Conservation (phyloP, 2,888 invertebrate species). For the Polietes domitor region DNA sequence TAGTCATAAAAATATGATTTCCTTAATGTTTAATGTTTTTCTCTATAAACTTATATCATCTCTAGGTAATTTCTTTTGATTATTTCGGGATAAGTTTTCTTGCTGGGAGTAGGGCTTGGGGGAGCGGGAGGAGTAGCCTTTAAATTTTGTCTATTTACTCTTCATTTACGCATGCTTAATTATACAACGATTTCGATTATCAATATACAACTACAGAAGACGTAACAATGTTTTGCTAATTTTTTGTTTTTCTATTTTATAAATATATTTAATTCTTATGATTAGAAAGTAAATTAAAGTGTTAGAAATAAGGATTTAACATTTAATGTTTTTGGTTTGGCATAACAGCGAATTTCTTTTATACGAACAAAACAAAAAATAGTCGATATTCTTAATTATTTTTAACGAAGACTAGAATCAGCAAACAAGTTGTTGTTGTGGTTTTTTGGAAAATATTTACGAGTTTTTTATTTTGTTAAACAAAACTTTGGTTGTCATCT, state of each 20-base stretch:
- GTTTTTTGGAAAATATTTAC: neutral
- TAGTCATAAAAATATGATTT: constrained; percentile 60
- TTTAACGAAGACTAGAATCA: constrained; percentile 30
- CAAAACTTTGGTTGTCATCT: constrained; percentile 38
- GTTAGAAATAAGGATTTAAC: constrained; percentile 19
- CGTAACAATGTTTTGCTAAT: constrained; percentile 38
- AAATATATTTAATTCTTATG: neutral
- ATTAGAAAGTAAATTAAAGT: neutral
- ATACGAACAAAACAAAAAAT: neutral
- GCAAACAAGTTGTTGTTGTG: constrained; percentile 18
- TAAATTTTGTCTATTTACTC: constrained; percentile 32
- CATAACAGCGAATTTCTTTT: neutral
- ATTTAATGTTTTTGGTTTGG: neutral
- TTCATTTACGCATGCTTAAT: constrained; percentile 22
- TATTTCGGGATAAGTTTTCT: constrained; percentile 22
- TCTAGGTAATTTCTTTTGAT: constrained; percentile 37
- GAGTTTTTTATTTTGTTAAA: constrained; percentile 36
- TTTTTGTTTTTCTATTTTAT: constrained; percentile 24
- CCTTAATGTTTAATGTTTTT: constrained; percentile 17
- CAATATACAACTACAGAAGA: constrained; percentile 44
- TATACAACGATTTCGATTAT: constrained; percentile 1
- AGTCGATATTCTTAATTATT: neutral
- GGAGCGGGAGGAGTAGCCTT: neutral
- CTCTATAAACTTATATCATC: constrained; percentile 52
- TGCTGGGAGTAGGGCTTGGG: neutral